Percentiles rank a stretch among this genome's conserved stretches.
Evolutionary conservation across 2,113 vertebrate genomes (phyloP).

Genomic region (Labeo rohita): DNA sequence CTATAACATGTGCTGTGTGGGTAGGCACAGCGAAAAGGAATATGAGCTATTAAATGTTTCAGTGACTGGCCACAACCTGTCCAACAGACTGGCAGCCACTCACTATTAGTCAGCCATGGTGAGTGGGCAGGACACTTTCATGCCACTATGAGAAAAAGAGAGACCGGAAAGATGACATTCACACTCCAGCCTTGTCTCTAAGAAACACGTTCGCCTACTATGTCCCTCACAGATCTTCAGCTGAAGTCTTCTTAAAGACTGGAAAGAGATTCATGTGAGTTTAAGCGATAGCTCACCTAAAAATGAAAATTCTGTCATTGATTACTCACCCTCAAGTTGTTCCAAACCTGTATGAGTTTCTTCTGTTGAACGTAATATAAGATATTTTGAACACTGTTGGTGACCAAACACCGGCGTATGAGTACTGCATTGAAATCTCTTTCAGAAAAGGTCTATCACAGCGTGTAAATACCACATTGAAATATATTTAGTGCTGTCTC

Average conservation of each 20-base stretch:
- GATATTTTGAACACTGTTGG: too few relatives aligned
- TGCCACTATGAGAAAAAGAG: conserved; percentile 38
- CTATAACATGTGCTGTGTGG: conserved; percentile 49
- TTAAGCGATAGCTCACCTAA: neutral
- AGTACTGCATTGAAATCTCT: too few relatives aligned
- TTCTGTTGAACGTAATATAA: neutral
- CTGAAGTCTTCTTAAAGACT: conserved; percentile 10
- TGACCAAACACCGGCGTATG: too few relatives aligned
- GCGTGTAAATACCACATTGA: too few relatives aligned
- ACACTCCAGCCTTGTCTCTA: conserved; percentile 35
- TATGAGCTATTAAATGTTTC: conserved; percentile 52
- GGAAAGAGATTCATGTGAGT: neutral
- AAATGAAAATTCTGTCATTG: neutral
- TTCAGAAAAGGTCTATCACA: too few relatives aligned
- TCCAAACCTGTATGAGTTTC: neutral
- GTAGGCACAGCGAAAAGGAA: conserved; percentile 42
- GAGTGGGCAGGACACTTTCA: conserved; percentile 40
- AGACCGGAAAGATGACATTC: conserved; percentile 40
- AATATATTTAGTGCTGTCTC: too few relatives aligned
- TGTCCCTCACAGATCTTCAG: conserved; percentile 35
- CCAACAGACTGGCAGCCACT: conserved; percentile 50
- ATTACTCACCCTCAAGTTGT: neutral
- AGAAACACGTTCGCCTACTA: conserved; percentile 40
- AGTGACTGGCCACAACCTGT: conserved; percentile 49
- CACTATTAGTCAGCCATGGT: conserved; percentile 51